Percentiles rank a stretch among this genome's conserved stretches.
Evolutionary conservation across 1,140 invertebrate species (phyloP).

Genomic region (Listronotus oregonensis): DNA sequence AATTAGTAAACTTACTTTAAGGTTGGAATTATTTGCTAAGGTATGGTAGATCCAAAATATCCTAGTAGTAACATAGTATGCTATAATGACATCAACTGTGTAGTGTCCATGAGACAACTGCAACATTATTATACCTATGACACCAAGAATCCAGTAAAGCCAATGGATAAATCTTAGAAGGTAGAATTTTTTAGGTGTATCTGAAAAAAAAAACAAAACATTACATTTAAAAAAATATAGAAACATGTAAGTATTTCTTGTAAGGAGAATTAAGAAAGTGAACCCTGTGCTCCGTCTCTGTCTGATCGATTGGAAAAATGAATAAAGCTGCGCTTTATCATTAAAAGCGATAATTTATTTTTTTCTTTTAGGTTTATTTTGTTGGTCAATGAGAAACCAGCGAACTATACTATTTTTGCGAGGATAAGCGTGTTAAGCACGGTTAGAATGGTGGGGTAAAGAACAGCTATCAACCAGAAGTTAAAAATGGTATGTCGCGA

Average conservation of each 20-base stretch:
- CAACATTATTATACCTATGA: slow-evolving; percentile 78
- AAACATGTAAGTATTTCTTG: neutral
- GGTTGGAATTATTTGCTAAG: slow-evolving; percentile 71
- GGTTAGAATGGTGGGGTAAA: too few species aligned
- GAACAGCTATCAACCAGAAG: too few species aligned
- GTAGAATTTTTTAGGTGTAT: slow-evolving; percentile 78
- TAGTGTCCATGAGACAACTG: slow-evolving; percentile 88
- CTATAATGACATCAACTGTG: slow-evolving; percentile 88
- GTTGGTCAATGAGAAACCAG: too few species aligned
- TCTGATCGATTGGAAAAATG: neutral
- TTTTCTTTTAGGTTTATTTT: neutral
- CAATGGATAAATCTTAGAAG: slow-evolving; percentile 68
- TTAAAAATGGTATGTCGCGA: too few species aligned
- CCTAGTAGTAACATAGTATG: slow-evolving; percentile 87
- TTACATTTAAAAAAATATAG: too few species aligned
- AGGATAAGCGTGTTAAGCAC: too few species aligned
- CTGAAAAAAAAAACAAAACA: slow-evolving; percentile 59
- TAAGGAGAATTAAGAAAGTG: too few species aligned
- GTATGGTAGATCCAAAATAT: slow-evolving; percentile 93
- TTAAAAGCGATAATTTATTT: too few species aligned
- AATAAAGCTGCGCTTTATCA: too few species aligned
- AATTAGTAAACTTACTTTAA: slow-evolving; percentile 60
- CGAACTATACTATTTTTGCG: too few species aligned
- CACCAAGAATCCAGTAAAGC: slow-evolving; percentile 68
- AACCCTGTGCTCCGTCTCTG: too few species aligned